Base-by-base conservation (phyloP, 2,797 vertebrate species). In the Bovichtus variegatus region DNA sequence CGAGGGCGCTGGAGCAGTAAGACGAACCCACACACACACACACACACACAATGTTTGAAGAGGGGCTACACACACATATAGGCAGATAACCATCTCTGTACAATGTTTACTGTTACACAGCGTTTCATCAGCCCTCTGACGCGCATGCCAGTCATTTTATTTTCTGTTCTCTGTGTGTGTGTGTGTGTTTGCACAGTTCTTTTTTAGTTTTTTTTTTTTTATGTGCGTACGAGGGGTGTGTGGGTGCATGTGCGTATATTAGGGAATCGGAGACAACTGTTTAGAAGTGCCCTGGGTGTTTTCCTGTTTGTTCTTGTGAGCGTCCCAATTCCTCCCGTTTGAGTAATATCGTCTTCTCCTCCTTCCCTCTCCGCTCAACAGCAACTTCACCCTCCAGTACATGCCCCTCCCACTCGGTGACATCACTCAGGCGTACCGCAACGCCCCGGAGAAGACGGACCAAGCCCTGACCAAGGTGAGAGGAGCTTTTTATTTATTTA, bases 341-440 rank as follows among this genome's bases (percentile, higher is more conserved):
- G 46, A 25, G 25, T 68, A 67, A 76, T 61, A 18, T 80, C 27
- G n/a, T 51, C 15, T 29, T 44, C 23, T 46, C n/a, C 31, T 25
- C 7, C 18, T 29, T 29, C 18, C 66, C 44, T 83, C 44, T 9
- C 74, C 76, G 9, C 61, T 77, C 38, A 57, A 49, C 81, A 98
- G 97, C 91, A 98, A 98, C 94, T 97, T 97, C 74, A 97, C 96
- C 0, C 91, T 98, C 80, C 96, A 97, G 68, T 97, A 96, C 92
- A 97, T 98, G 97, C 96, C 97, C 77, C 94, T 97, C 72, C 97
- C 97, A 2, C 95, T 98, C 83, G 94, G 96, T 2, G 97, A 98
- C 82, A 95, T 97, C 91, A 95, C 96, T 1, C 96, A 97, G 76
- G 96, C 97, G 1, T 96, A 97, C 84, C 97, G 97, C 78, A 95